Conservation (phyloP, 2,113 vertebrate genomes). For the Cromileptes altivelis region DNA sequence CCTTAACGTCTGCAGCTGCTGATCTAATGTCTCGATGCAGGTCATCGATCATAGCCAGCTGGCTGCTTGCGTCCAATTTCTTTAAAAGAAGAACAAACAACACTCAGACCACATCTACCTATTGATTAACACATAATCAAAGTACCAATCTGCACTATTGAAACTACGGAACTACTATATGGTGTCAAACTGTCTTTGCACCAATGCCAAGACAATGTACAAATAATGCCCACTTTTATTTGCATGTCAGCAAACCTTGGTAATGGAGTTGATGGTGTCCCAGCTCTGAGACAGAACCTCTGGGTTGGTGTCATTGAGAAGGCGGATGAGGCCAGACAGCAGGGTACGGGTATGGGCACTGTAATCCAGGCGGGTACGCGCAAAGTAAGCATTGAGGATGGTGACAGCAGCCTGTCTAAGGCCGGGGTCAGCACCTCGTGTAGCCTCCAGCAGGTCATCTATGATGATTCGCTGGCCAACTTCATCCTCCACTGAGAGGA, state of each 20-base stretch:
- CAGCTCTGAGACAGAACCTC: slow-evolving; percentile 96
- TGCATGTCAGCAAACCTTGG: slow-evolving; percentile 87
- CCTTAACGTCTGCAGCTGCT: slow-evolving; percentile 91
- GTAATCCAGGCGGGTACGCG: slow-evolving; percentile 94
- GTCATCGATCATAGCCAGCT: slow-evolving; percentile 95
- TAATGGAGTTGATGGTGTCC: slow-evolving; percentile 97
- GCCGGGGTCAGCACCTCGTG: slow-evolving; percentile 90
- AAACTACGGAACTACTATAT: neutral
- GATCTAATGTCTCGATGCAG: slow-evolving; percentile 94
- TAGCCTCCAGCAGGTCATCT: slow-evolving; percentile 95
- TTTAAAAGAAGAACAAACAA: slow-evolving; percentile 64
- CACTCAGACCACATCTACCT: neutral
- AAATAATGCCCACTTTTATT: neutral
- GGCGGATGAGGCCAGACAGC: slow-evolving; percentile 94
- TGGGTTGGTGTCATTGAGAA: slow-evolving; percentile 93
- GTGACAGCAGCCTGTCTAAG: slow-evolving; percentile 93
- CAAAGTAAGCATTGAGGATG: slow-evolving; percentile 95
- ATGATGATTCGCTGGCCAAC: slow-evolving; percentile 95
- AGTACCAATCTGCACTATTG: neutral
- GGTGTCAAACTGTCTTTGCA: neutral
- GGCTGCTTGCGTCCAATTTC: slow-evolving; percentile 96
- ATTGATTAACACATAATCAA: neutral
- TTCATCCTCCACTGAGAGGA: slow-evolving; percentile 96
- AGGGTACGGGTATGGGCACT: slow-evolving; percentile 90
- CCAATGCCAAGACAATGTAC: neutral